Evolutionary conservation across 2,888 invertebrate genomes (phyloP), one percentile per base, ranked within the genome.

Genomic region (Phorcus lineatus): DNA sequence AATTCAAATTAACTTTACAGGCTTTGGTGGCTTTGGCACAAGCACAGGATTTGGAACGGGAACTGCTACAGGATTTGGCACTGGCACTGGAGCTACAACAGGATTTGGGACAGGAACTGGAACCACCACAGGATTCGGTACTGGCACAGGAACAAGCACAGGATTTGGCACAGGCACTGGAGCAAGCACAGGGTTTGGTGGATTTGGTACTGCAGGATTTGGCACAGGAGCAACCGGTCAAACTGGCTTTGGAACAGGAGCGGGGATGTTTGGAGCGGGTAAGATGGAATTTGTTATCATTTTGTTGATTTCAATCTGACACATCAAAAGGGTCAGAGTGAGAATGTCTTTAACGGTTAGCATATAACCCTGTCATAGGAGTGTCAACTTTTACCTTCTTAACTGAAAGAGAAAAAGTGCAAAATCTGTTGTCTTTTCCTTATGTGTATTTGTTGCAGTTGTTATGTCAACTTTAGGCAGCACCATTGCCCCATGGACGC

Each of bases 21-120:
- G 83, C 6, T 86, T 85, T 81, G 80, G 82, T 2, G 80, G 80
- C 16, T 31, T 82, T 13, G 52, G 74, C 13, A 54, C 85, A 13
- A 79, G 81, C 13, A 85, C 83, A 81, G 81, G 82, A 2, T 75
- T 84, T 83, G 83, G 83, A 11, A 78, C 86, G 28, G 78, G 80
- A 57, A 57, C 85, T 7, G 24, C 67, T 0, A 74, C 82, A n/a
- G 82, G 80, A 11, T 67, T 74, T 67, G 78, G 77, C 74, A 53
- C 79, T 31, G 84, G 79, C 4, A 74, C 81, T 52, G 82, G 83
- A 31, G 70, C 85, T 47, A 36, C 82, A 13, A 77, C 83, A 70
- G 80, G 78, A n/a, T 79, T 80, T 70, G 76, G 77, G 31, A 22
- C 53, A 62, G 74, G 77, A 22, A 54, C 67, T 13, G 55, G 54